Percentiles rank a stretch among this genome's conserved stretches.
These are phyloP conservation scores for Ornithoptera priamus DNA, from an alignment of 2,888 invertebrate genomes.

Conservation along the genomic window DNA sequence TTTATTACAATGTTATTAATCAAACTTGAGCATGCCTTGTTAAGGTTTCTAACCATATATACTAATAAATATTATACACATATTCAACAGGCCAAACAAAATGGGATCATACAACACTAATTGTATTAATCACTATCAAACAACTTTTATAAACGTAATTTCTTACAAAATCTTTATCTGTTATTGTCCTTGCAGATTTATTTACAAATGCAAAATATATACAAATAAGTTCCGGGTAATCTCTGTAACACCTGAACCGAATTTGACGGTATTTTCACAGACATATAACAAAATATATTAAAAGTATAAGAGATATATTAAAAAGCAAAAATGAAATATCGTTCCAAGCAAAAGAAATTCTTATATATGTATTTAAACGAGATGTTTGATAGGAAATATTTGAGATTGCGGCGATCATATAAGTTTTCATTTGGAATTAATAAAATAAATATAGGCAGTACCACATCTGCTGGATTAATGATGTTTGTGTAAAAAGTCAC, in stretches of 20 bases:
- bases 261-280: too few relatives aligned
- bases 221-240: too few relatives aligned
- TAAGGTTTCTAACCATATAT: neutral
- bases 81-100: neutral
- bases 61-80: neutral
- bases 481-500: neutral
- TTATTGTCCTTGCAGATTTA: too few relatives aligned
- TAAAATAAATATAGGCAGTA: neutral
- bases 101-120: neutral
- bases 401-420: neutral
- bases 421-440: neutral
- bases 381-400: too few relatives aligned
- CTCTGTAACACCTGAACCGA: too few relatives aligned
- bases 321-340: too few relatives aligned
- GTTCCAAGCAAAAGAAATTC: too few relatives aligned
- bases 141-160: neutral
- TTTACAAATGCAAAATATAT: too few relatives aligned
- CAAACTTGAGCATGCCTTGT: slow-evolving; percentile 43
- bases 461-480: neutral
- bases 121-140: neutral
- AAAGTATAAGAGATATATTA: too few relatives aligned
- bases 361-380: too few relatives aligned
- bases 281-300: too few relatives aligned
- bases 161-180: too few relatives aligned
- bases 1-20: slow-evolving; percentile 73